Evolutionary conservation across 2,888 invertebrate genomes (phyloP).

Genomic region (Dynastes tityus): DNA sequence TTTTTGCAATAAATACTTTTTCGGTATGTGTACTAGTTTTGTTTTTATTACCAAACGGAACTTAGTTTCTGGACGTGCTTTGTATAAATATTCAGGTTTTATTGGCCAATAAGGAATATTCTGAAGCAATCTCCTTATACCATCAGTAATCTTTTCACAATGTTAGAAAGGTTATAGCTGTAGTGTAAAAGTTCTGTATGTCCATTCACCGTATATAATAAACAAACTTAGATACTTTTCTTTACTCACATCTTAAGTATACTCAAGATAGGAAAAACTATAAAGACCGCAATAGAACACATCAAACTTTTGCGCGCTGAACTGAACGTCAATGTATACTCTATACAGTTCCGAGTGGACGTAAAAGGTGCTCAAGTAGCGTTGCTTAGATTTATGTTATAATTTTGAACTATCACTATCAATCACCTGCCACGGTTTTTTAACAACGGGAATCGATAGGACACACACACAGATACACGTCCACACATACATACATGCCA

Average conservation of each 20-base stretch:
- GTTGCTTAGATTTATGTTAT: slow-evolving; percentile 33
- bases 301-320: slow-evolving; percentile 6
- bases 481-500: neutral
- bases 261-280: neutral
- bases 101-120: too few species aligned
- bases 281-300: neutral
- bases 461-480: slow-evolving; percentile 12
- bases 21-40: too few species aligned
- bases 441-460: slow-evolving; percentile 26
- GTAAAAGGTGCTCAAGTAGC: slow-evolving; percentile 15
- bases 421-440: slow-evolving; percentile 27
- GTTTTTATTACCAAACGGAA: too few species aligned
- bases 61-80: too few species aligned
- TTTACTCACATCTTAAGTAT: neutral
- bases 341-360: neutral
- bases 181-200: too few species aligned
- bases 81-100: too few species aligned
- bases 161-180: too few species aligned
- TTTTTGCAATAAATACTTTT: too few species aligned
- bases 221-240: neutral
- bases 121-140: too few species aligned
- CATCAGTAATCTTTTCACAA: too few species aligned
- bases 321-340: neutral
- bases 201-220: neutral
- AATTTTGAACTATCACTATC: slow-evolving; percentile 37